Evolutionary conservation across 2,888 invertebrate species (phyloP).

Genomic region (Trichopria drosophilae): DNA sequence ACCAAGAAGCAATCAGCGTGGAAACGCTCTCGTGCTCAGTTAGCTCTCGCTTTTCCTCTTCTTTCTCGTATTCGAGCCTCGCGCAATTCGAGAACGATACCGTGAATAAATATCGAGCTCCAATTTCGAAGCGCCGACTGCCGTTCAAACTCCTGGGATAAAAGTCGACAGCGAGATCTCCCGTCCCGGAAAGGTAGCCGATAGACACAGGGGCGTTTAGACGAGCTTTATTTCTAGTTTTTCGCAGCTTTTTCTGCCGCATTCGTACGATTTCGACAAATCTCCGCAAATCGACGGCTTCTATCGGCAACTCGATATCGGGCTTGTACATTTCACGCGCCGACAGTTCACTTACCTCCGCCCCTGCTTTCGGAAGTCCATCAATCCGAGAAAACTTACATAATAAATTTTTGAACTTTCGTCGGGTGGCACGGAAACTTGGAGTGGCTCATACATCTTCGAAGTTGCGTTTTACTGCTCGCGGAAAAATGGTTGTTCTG

Average conservation of each 20-base stretch:
- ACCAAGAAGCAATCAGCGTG: slow-evolving; percentile 35
- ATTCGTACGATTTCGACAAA: background rate
- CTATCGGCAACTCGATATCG: background rate
- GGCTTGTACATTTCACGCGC: background rate
- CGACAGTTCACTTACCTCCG: background rate
- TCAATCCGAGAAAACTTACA: slow-evolving; percentile 30
- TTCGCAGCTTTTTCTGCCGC: slow-evolving; percentile 12
- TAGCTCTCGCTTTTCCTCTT: background rate
- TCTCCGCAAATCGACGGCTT: background rate
- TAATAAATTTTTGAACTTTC: slow-evolving; percentile 31
- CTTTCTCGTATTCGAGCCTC: background rate
- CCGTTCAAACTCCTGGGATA: no score
- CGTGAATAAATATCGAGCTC: slow-evolving; percentile 26
- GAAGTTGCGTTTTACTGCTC: no score
- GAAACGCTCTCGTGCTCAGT: slow-evolving; percentile 14
- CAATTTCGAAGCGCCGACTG: background rate
- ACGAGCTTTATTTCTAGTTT: background rate
- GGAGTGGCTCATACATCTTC: slow-evolving; percentile 13
- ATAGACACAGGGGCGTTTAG: background rate
- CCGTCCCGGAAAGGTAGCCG: no score
- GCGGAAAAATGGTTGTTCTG: no score
- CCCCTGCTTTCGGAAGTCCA: slow-evolving; percentile 2
- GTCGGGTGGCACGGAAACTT: slow-evolving; percentile 25
- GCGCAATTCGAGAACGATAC: slow-evolving; percentile 15
- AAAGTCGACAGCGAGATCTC: no score